Evolutionary conservation across 1,140 invertebrate genomes (phyloP).

Genomic region (Lithobius niger): DNA sequence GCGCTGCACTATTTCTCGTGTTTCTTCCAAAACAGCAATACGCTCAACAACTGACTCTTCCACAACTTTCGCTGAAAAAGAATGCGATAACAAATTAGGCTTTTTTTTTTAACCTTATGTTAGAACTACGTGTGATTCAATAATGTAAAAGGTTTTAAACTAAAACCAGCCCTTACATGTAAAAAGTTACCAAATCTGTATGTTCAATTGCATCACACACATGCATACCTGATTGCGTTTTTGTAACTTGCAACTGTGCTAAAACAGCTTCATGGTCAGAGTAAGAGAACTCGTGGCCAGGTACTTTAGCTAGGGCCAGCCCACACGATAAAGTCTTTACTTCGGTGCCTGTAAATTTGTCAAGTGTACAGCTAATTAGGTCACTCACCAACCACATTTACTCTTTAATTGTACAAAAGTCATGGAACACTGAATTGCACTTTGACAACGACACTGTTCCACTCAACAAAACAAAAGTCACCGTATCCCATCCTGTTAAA

Average conservation of each 20-base stretch:
- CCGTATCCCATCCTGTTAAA: no score
- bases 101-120: no score
- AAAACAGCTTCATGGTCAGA: constrained; percentile 87
- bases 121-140: no score
- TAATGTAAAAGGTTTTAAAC: no score
- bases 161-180: no score
- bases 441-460: no score
- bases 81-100: neutral
- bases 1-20: neutral
- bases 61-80: neutral
- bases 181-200: no score
- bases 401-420: no score
- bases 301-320: constrained; percentile 57
- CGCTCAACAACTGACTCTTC: neutral
- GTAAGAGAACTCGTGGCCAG: constrained; percentile 56
- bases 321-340: constrained; percentile 40
- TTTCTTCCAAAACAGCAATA: constrained; percentile 1
- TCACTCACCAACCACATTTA: constrained; percentile 9
- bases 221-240: no score
- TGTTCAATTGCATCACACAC: no score
- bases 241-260: constrained; percentile 40
- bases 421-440: no score
- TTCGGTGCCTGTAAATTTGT: constrained; percentile 41
- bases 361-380: constrained; percentile 15
- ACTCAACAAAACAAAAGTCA: no score